phyloP scores from a whole-genome alignment of 2,797 vertebrate species.

The Remorina albescens region DNA sequence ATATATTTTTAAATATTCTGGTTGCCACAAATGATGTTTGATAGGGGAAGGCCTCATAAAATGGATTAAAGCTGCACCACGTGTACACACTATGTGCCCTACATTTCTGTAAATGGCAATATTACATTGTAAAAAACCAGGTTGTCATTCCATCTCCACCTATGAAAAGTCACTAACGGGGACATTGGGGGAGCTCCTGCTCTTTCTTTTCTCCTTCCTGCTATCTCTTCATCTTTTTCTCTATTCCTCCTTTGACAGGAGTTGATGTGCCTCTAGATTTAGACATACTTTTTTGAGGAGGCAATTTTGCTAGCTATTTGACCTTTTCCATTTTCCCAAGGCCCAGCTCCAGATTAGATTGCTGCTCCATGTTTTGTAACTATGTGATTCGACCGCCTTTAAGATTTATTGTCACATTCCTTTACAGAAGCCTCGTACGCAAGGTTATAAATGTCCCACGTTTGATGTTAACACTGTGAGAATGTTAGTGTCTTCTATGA shows the following conservation, averaged over 20 bases:
- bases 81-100: neutral
- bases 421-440: slow-evolving; percentile 79
- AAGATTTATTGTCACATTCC: slow-evolving; percentile 85
- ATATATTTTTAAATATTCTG: neutral
- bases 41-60: neutral
- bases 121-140: neutral
- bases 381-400: slow-evolving; percentile 80
- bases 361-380: slow-evolving; percentile 83
- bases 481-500: slow-evolving; percentile 66
- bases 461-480: slow-evolving; percentile 82
- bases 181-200: slow-evolving; percentile 68
- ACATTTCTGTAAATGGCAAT: slow-evolving; percentile 1
- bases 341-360: slow-evolving; percentile 85
- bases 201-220: slow-evolving; percentile 47
- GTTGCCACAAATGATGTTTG: neutral
- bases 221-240: slow-evolving; percentile 72
- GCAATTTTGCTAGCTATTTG: slow-evolving; percentile 86
- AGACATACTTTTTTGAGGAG: slow-evolving; percentile 82
- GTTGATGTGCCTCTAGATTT: slow-evolving; percentile 83
- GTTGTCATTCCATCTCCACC: slow-evolving; percentile 33
- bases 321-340: slow-evolving; percentile 88
- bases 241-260: slow-evolving; percentile 75
- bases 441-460: slow-evolving; percentile 76
- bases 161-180: slow-evolving; percentile 40
- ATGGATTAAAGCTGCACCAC: slow-evolving; percentile 1